Base-by-base conservation (phyloP, 1,140 invertebrate genomes). In the Brachystomella parvula region DNA sequence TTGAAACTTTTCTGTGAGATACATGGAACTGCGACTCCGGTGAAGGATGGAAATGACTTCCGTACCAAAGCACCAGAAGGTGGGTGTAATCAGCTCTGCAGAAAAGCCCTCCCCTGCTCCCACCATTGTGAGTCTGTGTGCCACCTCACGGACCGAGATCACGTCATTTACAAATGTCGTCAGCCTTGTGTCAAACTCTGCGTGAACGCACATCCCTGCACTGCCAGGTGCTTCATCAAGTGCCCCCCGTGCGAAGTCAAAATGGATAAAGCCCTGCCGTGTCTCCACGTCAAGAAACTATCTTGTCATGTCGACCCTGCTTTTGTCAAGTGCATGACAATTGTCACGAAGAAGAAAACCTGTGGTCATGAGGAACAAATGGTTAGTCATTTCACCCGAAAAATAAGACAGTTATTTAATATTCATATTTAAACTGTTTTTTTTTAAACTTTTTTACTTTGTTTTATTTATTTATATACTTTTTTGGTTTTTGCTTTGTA, bases 111-210 rank as follows among this genome's bases (percentile, higher is more conserved):
- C n/a, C 49, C 68, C 59, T 75, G 77, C 71, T 19, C 66, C 64
- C 75, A 75, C 67, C 57, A 65, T 24, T 75, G 75, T 61, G 44
- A 60, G n/a, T 29, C 32, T 32, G 47, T 75, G 1, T 76, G 76
- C 47, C 76, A 76, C 62, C 44, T 70, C 15, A 39, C 47, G 12
- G 76, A 76, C 53, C 47, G 44, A 30, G 61, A 74, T 0, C 74
- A 76, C 33, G 31, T 24, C 17, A n/a, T 47, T 3, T 68, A 71
- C 35, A 65, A 68, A 24, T 75, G 74, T 47, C 9, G 44, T 21
- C 3, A 56, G 24, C 32, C 19, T 21, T 73, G 72, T 61, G 21
- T 32, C 2, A 68, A 65, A 59, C 28, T 6, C 9, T 73, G 69
- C 60, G 24, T 6, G 3, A 64, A 69, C 26, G 21, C 44, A 17